Conservation (phyloP, 2,113 vertebrate species). For the Carassius auratus region DNA sequence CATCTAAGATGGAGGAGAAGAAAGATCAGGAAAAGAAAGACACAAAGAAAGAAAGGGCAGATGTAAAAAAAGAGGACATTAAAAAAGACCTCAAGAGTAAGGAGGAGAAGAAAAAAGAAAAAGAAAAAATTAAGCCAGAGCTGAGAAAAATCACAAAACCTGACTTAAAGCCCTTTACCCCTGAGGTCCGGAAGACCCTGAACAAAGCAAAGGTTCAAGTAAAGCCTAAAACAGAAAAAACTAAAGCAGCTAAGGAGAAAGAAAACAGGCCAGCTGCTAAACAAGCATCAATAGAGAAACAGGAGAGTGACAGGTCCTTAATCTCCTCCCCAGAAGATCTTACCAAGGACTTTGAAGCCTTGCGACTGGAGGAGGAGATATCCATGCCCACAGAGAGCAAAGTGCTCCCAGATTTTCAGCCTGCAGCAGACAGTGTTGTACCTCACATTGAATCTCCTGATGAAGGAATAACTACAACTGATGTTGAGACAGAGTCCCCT, state of each 20-base stretch:
- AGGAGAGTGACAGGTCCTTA: constrained; percentile 79
- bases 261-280: constrained; percentile 77
- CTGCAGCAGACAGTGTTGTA: constrained; percentile 60
- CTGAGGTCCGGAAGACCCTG: constrained; percentile 93
- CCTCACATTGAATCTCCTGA: constrained; percentile 65
- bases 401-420: constrained; percentile 43
- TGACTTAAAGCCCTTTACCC: constrained; percentile 92
- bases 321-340: constrained; percentile 96
- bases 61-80: constrained; percentile 78
- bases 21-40: constrained; percentile 90
- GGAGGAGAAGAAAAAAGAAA: constrained; percentile 84
- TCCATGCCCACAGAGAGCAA: constrained; percentile 53
- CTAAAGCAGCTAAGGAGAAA: constrained; percentile 79
- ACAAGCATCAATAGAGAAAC: constrained; percentile 65
- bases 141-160: constrained; percentile 88
- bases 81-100: constrained; percentile 85
- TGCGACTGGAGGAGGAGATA: constrained; percentile 81
- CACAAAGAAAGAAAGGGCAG: constrained; percentile 79
- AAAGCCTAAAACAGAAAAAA: constrained; percentile 85
- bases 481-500: constrained; percentile 66
- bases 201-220: constrained; percentile 90
- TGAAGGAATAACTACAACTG: constrained; percentile 68
- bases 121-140: constrained; percentile 85
- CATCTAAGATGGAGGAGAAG: constrained; percentile 85
- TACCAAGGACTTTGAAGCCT: constrained; percentile 92